These are phyloP conservation scores for Triops longicaudatus DNA, from an alignment of 1,140 invertebrate species.

Conservation along the genomic window DNA sequence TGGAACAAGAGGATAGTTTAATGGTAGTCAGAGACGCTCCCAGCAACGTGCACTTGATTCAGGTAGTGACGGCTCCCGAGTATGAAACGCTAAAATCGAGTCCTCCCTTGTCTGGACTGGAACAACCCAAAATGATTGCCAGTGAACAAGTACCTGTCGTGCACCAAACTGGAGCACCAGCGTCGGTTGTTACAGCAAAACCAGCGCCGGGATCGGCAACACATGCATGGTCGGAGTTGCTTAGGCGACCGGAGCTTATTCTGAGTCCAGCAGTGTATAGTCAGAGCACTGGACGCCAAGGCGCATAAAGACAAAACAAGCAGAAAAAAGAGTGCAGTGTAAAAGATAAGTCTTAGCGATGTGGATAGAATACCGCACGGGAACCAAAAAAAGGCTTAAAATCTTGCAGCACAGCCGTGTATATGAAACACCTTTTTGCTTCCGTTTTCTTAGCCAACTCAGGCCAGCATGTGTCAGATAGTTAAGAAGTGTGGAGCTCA, in stretches of 20 bases:
- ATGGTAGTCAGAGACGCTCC: neutral
- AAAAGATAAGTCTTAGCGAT: neutral
- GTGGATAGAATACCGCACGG: neutral
- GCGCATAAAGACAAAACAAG: neutral
- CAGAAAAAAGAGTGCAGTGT: neutral
- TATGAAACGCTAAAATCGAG: neutral
- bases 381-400: neutral
- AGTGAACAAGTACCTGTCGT: neutral
- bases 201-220: neutral
- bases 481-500: neutral
- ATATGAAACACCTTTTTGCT: neutral
- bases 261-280: neutral
- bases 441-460: neutral
- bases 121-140: neutral
- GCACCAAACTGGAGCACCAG: neutral
- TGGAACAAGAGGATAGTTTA: neutral
- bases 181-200: neutral
- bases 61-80: neutral
- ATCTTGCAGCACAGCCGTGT: neutral
- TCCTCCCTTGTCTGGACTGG: neutral
- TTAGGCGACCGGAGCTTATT: neutral
- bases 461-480: neutral
- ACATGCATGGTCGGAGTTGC: neutral
- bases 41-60: conserved; percentile 11
- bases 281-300: neutral